Percentiles rank a stretch among this genome's conserved stretches.
These are phyloP conservation scores for Oscheius sp. DNA, from an alignment of 2,888 invertebrate genomes.

Conservation along the genomic window DNA sequence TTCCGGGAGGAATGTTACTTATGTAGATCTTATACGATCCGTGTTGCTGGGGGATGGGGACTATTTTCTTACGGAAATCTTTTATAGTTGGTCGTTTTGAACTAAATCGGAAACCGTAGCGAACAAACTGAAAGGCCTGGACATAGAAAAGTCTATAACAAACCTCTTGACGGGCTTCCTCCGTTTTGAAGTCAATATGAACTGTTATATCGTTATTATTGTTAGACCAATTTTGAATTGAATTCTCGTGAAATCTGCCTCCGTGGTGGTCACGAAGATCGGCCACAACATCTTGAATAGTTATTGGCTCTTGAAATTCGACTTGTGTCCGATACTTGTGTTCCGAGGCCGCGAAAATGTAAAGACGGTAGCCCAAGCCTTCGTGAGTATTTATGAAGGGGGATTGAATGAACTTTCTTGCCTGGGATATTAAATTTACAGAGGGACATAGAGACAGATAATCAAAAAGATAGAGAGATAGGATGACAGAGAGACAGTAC, in stretches of 20 bases:
- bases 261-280: not conserved
- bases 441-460: not conserved
- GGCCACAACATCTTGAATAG: not conserved
- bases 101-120: too few relatives aligned
- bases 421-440: not conserved
- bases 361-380: too few relatives aligned
- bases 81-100: not conserved
- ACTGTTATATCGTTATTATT: not conserved
- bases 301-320: not conserved
- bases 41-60: not conserved
- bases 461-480: too few relatives aligned
- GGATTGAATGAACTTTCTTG: not conserved
- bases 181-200: not conserved
- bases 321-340: too few relatives aligned
- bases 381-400: too few relatives aligned
- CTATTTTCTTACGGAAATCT: not conserved
- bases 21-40: not conserved
- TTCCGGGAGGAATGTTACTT: not conserved
- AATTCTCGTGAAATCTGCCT: not conserved
- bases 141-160: too few relatives aligned
- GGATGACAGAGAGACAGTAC: not conserved
- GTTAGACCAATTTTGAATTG: not conserved
- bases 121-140: too few relatives aligned
- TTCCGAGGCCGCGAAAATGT: too few relatives aligned
- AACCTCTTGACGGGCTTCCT: slow-evolving; percentile 4